Evolutionary conservation across 2,113 vertebrate genomes (phyloP).

Genomic region (Protobothrops mucrosquamatus): DNA sequence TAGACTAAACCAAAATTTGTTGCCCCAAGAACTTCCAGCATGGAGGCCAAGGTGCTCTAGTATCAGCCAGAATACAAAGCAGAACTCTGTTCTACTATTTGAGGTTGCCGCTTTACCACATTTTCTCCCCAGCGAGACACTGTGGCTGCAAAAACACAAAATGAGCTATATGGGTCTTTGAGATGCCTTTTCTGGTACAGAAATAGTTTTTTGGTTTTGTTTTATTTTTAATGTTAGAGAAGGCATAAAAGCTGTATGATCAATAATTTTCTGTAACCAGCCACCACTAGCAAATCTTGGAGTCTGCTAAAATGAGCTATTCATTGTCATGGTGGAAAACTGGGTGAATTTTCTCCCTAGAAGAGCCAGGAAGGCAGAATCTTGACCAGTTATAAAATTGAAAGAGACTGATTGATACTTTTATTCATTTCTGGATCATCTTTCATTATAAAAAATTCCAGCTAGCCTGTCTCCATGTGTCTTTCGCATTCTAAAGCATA

Average conservation of each 20-base stretch:
- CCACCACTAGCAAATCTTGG: neutral
- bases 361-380: neutral
- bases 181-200: neutral
- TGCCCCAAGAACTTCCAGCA: neutral
- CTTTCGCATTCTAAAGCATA: neutral
- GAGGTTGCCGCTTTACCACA: neutral
- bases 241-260: neutral
- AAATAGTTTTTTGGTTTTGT: neutral
- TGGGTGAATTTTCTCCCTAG: neutral
- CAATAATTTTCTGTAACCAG: slow-evolving; percentile 8
- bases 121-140: slow-evolving; percentile 4
- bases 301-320: neutral
- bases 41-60: neutral
- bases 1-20: slow-evolving; percentile 13
- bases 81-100: neutral
- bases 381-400: neutral
- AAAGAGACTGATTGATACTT: neutral
- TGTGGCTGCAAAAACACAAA: neutral
- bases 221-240: neutral
- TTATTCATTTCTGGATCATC: neutral
- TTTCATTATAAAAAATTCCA: neutral
- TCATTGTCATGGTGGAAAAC: neutral
- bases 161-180: neutral
- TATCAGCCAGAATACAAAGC: neutral
- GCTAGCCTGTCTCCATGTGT: neutral